Conservation (phyloP, 2,113 vertebrate genomes). For the Electrona antarctica region DNA sequence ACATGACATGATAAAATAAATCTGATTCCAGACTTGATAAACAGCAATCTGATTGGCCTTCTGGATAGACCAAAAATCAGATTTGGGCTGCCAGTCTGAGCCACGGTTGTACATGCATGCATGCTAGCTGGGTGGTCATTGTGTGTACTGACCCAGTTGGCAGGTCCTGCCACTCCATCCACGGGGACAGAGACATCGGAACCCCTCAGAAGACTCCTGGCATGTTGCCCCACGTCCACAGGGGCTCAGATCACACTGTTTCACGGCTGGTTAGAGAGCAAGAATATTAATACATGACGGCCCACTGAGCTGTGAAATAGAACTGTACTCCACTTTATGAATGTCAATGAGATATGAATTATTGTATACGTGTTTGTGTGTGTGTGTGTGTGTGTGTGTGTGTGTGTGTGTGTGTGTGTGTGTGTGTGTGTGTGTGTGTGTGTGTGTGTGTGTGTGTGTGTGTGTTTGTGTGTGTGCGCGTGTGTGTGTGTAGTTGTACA, state of each 20-base stretch:
- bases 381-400: conserved; percentile 19
- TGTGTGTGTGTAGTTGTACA: not conserved
- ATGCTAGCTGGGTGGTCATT: too few species aligned
- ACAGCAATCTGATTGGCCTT: too few species aligned
- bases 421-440: not conserved
- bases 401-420: conserved; percentile 3
- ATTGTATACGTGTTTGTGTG: conserved; percentile 5
- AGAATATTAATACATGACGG: conserved; percentile 31
- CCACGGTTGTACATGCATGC: too few species aligned
- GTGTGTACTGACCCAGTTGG: conserved; percentile 87
- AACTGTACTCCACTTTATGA: conserved; percentile 20
- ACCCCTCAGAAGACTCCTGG: conserved; percentile 88
- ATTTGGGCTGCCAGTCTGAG: too few species aligned
- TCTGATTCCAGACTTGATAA: too few species aligned
- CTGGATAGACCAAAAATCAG: too few species aligned
- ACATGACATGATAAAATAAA: too few species aligned
- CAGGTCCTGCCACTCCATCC: conserved; percentile 97
- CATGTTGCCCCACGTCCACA: conserved; percentile 94
- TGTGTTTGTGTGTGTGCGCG: not conserved
- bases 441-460: not conserved
- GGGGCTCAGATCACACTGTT: conserved; percentile 91
- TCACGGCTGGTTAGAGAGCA: conserved; percentile 78
- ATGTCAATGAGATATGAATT: conserved; percentile 18
- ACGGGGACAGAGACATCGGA: conserved; percentile 90
- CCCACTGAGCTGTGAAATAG: conserved; percentile 44